Evolutionary conservation across 2,888 invertebrate species (phyloP).

Genomic region (Globia sparganii): DNA sequence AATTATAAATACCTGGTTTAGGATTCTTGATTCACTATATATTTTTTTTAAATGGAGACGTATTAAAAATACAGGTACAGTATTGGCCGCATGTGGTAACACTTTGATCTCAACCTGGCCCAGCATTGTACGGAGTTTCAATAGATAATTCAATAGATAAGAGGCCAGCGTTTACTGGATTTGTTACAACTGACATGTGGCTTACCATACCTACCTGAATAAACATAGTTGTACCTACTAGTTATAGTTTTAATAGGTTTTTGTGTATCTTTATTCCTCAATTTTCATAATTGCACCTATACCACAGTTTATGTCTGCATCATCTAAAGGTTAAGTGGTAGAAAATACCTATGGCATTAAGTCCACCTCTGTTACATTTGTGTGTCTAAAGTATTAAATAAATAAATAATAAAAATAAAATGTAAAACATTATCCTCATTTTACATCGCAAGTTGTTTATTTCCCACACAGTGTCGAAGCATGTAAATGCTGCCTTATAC

Average conservation of each 20-base stretch:
- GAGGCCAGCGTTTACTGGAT: neutral
- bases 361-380: neutral
- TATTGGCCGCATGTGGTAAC: neutral
- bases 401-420: slow-evolving; percentile 1
- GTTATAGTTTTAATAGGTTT: neutral
- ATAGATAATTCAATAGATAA: too few relatives aligned
- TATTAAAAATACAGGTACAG: neutral
- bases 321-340: neutral
- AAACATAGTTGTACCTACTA: too few relatives aligned
- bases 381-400: neutral
- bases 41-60: neutral
- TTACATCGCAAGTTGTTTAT: slow-evolving; percentile 17
- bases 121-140: neutral
- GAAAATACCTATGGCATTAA: neutral
- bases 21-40: too few relatives aligned
- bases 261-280: neutral
- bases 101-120: neutral
- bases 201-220: neutral
- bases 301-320: neutral
- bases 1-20: neutral
- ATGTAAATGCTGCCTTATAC: slow-evolving; percentile 8
- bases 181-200: neutral
- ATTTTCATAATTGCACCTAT: neutral
- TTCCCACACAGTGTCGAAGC: slow-evolving; percentile 5
- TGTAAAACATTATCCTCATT: neutral